These are phyloP conservation scores for Ciconia stormi DNA, from an alignment of 2,113 vertebrate genomes.

Conservation along the genomic window DNA sequence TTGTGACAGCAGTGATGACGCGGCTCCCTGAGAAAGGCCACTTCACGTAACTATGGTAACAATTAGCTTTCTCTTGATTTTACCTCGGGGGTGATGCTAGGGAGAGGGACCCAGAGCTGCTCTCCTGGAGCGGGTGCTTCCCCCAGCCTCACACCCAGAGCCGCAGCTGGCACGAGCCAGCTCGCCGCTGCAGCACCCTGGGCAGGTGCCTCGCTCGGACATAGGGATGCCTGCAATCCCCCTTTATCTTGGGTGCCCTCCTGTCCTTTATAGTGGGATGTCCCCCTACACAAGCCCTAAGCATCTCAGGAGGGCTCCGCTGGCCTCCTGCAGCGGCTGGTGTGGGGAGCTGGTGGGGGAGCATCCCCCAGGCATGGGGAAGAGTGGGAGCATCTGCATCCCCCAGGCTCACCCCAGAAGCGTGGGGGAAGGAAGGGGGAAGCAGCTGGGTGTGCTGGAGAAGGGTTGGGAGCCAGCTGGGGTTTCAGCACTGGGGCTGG, in stretches of 20 bases:
- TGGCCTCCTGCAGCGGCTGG: not conserved
- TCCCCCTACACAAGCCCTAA: not conserved
- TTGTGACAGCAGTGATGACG: conserved; percentile 74
- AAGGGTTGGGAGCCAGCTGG: not conserved
- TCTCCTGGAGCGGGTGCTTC: not conserved
- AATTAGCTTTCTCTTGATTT: conserved; percentile 73
- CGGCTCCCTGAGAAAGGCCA: conserved; percentile 73
- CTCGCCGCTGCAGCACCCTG: not conserved
- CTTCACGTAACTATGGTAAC: conserved; percentile 79
- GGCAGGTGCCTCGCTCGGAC: not conserved
- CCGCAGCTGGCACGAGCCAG: not conserved
- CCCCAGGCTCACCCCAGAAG: not conserved
- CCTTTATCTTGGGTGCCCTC: not conserved
- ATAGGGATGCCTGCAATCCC: not conserved
- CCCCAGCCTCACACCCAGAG: not conserved
- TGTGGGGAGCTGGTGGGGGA: not conserved
- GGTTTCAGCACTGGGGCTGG: not conserved
- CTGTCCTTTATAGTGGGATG: not conserved
- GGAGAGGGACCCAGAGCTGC: conserved; percentile 31
- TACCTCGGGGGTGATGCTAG: conserved; percentile 58
- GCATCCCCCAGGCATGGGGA: not conserved
- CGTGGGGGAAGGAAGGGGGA: not conserved
- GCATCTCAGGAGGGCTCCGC: not conserved
- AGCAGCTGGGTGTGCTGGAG: not conserved
- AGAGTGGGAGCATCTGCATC: not conserved